A percentile compares a stretch with the other conserved stretches of the same genome.
These are phyloP conservation scores for Ophion slaviceki DNA, from an alignment of 2,888 invertebrate species.

Conservation along the genomic window DNA sequence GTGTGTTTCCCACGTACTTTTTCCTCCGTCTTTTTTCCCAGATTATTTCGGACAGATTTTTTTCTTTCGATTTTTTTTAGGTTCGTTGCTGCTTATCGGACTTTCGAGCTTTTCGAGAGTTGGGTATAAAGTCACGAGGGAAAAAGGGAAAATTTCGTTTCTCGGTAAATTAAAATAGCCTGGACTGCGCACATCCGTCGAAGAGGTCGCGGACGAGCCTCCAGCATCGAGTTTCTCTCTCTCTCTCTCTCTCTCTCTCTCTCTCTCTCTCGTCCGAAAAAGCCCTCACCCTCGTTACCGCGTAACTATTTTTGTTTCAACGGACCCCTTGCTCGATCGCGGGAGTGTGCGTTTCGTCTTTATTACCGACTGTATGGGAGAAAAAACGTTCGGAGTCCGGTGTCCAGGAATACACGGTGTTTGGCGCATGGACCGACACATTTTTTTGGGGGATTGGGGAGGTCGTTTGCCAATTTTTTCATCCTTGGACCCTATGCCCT, in stretches of 20 bases:
- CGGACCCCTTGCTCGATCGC: constrained; percentile 56
- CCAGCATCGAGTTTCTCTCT: not conserved
- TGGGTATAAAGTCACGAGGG: constrained; percentile 3
- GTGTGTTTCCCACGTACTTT: constrained; percentile 50
- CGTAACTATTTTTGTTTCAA: constrained; percentile 74
- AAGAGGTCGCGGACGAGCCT: constrained; percentile 17
- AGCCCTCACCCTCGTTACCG: constrained; percentile 58
- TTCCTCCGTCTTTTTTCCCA: constrained; percentile 5
- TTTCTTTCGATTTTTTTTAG: not conserved
- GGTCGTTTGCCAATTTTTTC: too few relatives aligned
- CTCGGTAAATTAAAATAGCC: constrained; percentile 74
- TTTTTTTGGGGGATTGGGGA: too few relatives aligned
- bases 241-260: not conserved
- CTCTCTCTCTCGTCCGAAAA: constrained; percentile 17
- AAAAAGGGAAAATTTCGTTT: constrained; percentile 26
- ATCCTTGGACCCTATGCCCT: too few relatives aligned
- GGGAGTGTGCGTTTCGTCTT: constrained; percentile 34
- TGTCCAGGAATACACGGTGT: not conserved
- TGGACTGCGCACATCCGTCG: constrained; percentile 54
- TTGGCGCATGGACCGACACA: too few relatives aligned
- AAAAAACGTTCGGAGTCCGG: constrained; percentile 41
- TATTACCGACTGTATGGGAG: constrained; percentile 2
- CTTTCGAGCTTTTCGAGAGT: not conserved
- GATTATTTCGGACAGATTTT: not conserved
- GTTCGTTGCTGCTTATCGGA: not conserved